phyloP scores from a whole-genome alignment of 2,888 invertebrate species.

The Caradrina kadenii region DNA sequence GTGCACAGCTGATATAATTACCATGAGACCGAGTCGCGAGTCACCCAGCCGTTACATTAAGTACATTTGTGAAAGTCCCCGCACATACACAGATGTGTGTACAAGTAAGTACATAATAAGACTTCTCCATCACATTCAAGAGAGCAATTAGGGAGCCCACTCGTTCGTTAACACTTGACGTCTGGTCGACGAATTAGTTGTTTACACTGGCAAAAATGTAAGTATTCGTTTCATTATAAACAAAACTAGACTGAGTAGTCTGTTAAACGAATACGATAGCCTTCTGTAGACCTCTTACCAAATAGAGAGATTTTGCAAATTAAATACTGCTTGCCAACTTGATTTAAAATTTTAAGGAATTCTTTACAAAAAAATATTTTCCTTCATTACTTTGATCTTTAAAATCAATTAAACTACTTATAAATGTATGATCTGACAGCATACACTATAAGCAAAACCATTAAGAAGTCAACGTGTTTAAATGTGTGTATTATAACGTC shows the following conservation, averaged over 20 bases:
- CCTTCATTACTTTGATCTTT: too few relatives aligned
- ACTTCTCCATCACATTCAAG: slow-evolving; percentile 56
- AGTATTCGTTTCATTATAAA: neutral
- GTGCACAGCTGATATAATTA: slow-evolving; percentile 61
- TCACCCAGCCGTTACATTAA: slow-evolving; percentile 55
- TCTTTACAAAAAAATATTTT: too few relatives aligned
- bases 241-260: neutral
- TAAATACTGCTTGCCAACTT: too few relatives aligned
- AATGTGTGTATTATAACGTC: slow-evolving; percentile 18
- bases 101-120: slow-evolving; percentile 47
- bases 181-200: slow-evolving; percentile 37
- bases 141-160: slow-evolving; percentile 55
- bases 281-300: neutral
- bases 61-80: slow-evolving; percentile 55
- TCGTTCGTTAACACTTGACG: slow-evolving; percentile 37
- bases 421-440: neutral
- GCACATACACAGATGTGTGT: slow-evolving; percentile 38
- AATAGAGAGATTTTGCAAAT: neutral
- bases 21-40: slow-evolving; percentile 47
- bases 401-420: neutral
- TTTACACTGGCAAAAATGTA: slow-evolving; percentile 25
- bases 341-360: too few relatives aligned
- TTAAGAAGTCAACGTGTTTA: slow-evolving; percentile 38
- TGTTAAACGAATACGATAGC: neutral
- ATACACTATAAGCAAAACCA: slow-evolving; percentile 7